These are phyloP conservation scores for Celastrina argiolus DNA, from an alignment of 2,888 invertebrate species.

Conservation along the genomic window DNA sequence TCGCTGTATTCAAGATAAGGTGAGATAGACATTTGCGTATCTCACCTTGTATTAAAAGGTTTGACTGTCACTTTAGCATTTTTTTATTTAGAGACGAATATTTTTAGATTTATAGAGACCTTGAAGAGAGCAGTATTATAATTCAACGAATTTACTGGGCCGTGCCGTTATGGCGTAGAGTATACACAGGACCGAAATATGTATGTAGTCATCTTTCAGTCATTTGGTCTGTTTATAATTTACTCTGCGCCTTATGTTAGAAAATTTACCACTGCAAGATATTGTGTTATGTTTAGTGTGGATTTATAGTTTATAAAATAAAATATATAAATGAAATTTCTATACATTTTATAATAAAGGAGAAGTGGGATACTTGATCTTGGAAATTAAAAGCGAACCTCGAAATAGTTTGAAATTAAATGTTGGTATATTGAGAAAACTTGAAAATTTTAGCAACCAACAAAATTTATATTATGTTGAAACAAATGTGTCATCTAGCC, in stretches of 20 bases:
- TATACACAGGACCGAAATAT: not conserved
- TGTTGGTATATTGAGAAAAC: too few relatives aligned
- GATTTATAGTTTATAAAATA: slow-evolving; percentile 16
- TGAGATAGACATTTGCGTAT: not conserved
- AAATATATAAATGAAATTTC: slow-evolving; percentile 4
- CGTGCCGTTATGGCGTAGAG: not conserved
- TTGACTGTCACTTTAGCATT: not conserved
- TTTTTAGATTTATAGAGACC: not conserved
- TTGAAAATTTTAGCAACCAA: too few relatives aligned
- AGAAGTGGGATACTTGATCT: not conserved
- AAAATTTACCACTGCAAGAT: slow-evolving; percentile 4
- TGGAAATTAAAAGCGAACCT: too few relatives aligned
- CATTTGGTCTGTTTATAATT: not conserved
- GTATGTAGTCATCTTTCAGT: too few relatives aligned
- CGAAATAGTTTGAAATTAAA: too few relatives aligned
- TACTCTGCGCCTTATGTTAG: not conserved
- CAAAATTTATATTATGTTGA: too few relatives aligned
- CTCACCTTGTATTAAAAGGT: not conserved
- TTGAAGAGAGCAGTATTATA: not conserved
- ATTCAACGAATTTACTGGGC: not conserved
- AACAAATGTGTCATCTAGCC: too few relatives aligned
- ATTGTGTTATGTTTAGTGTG: not conserved
- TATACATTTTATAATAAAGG: slow-evolving; percentile 3
- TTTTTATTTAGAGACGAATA: not conserved
- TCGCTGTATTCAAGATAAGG: not conserved